phyloP scores from a whole-genome alignment of 2,888 invertebrate genomes.

The Petrolisthes cinctipes region DNA sequence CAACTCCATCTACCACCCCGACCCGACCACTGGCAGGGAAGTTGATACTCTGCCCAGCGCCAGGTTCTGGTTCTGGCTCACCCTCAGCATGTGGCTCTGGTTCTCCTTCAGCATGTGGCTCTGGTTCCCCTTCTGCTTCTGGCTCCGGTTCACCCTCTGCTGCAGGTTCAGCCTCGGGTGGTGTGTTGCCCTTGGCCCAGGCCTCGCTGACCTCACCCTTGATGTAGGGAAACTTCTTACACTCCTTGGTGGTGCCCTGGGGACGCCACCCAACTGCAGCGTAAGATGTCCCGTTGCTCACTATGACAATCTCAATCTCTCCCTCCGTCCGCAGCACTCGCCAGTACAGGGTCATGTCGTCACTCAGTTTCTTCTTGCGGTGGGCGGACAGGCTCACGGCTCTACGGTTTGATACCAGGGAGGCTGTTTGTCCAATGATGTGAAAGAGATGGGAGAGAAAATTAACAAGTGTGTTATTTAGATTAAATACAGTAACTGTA shows the following conservation, averaged over 20 bases:
- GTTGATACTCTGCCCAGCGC: constrained; percentile 33
- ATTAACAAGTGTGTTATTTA: too few relatives aligned
- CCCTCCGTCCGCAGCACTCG: constrained; percentile 83
- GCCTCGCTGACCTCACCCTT: constrained; percentile 69
- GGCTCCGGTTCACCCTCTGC: constrained; percentile 61
- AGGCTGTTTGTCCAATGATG: constrained; percentile 73
- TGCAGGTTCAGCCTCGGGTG: constrained; percentile 7
- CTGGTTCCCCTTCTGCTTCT: constrained; percentile 70
- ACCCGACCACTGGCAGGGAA: constrained; percentile 67
- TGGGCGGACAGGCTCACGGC: constrained; percentile 81
- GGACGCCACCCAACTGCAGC: constrained; percentile 95
- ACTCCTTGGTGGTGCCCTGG: constrained; percentile 75
- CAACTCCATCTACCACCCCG: not conserved
- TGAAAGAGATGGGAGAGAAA: too few relatives aligned
- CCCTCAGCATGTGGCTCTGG: constrained; percentile 69
- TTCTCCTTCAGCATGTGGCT: constrained; percentile 70
- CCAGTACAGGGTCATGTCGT: constrained; percentile 86
- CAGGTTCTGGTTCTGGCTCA: constrained; percentile 67
- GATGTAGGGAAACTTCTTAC: constrained; percentile 84
- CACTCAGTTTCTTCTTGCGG: constrained; percentile 79
- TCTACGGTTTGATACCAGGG: constrained; percentile 79
- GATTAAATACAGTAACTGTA: too few relatives aligned
- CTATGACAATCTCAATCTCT: constrained; percentile 88
- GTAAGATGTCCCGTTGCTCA: constrained; percentile 90
- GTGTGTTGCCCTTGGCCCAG: constrained; percentile 71